A percentile compares a stretch with the other conserved stretches of the same genome.
These are phyloP conservation scores for Papilio glaucus DNA, from an alignment of 1,140 invertebrate genomes.

Conservation along the genomic window DNA sequence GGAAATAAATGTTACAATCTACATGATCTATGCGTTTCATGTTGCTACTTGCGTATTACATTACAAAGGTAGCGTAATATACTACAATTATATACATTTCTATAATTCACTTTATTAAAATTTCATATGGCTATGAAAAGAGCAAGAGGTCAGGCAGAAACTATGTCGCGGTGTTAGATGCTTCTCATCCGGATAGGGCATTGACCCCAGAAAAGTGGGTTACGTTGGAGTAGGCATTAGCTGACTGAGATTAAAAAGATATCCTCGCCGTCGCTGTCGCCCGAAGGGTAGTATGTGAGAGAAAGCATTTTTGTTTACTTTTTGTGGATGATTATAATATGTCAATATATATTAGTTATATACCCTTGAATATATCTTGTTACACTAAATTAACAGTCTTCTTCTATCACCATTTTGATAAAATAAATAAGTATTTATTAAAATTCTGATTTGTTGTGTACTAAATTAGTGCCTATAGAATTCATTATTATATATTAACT, in stretches of 20 bases:
- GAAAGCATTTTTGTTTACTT: not conserved
- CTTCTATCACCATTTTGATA: too few relatives aligned
- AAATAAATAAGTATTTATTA: too few relatives aligned
- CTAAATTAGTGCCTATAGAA: too few relatives aligned
- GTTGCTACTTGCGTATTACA: not conserved
- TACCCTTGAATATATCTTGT: too few relatives aligned
- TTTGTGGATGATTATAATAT: too few relatives aligned
- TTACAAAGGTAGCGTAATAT: slow-evolving; percentile 7
- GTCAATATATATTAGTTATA: too few relatives aligned
- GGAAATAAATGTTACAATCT: not conserved
- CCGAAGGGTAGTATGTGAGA: slow-evolving; percentile 49
- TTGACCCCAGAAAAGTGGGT: slow-evolving; percentile 73
- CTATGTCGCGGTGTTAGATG: slow-evolving; percentile 54
- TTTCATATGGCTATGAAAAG: slow-evolving; percentile 3
- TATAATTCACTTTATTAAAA: not conserved
- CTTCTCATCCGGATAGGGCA: slow-evolving; percentile 61
- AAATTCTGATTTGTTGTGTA: too few relatives aligned
- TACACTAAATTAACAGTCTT: too few relatives aligned
- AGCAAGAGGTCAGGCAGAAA: slow-evolving; percentile 48
- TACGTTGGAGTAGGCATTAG: slow-evolving; percentile 62
- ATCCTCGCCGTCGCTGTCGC: slow-evolving; percentile 66
- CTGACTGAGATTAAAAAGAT: slow-evolving; percentile 62
- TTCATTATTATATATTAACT: too few relatives aligned
- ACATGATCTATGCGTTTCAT: not conserved
- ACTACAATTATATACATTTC: not conserved